Evolutionary conservation across 2,797 vertebrate genomes (phyloP).

Genomic region (Margarornis squamiger): DNA sequence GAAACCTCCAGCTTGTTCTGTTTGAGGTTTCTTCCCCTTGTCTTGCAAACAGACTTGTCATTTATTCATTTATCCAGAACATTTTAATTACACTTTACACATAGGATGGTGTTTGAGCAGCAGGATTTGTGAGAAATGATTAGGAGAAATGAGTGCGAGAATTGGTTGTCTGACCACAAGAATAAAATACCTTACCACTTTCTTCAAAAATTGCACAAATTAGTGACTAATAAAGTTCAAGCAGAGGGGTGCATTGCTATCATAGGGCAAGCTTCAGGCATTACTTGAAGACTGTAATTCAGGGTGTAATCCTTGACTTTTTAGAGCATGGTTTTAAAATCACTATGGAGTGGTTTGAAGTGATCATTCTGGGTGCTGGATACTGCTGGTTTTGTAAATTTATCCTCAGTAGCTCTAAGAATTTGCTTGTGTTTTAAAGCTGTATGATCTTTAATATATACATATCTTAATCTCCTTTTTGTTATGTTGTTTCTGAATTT

Average conservation of each 20-base stretch:
- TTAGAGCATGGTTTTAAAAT: background rate
- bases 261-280: background rate
- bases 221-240: background rate
- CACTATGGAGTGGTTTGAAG: background rate
- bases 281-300: background rate
- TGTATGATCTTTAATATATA: background rate
- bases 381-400: background rate
- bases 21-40: accelerated
- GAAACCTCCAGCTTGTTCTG: background rate
- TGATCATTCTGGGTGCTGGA: background rate
- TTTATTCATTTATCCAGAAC: background rate
- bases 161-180: background rate
- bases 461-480: background rate
- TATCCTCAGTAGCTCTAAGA: background rate
- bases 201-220: background rate
- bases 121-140: background rate
- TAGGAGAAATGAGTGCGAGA: background rate
- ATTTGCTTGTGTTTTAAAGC: background rate
- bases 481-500: background rate
- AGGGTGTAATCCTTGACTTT: background rate
- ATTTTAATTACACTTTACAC: background rate
- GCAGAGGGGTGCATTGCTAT: background rate
- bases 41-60: background rate
- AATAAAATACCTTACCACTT: background rate
- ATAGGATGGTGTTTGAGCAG: background rate